Evolutionary conservation across 1,140 invertebrate species (phyloP).

Genomic region (Drosophila leontia): DNA sequence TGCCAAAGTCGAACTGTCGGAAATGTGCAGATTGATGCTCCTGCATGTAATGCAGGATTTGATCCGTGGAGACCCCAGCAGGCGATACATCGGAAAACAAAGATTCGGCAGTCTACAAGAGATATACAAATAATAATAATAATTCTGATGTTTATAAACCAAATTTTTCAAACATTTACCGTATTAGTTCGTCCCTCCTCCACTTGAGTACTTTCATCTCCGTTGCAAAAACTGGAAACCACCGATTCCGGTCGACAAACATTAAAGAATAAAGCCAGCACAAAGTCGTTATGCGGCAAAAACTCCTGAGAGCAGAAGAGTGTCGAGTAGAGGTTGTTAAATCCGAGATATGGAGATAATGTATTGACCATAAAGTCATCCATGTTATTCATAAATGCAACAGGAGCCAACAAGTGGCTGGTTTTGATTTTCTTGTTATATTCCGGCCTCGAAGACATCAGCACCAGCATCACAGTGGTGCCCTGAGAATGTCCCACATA

Average conservation of each 20-base stretch:
- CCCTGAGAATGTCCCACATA: constrained; percentile 87
- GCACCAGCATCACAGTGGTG: constrained; percentile 86
- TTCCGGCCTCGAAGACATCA: constrained; percentile 88
- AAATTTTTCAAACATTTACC: constrained; percentile 1
- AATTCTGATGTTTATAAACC: neutral
- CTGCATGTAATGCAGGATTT: constrained; percentile 89
- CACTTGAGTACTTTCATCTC: neutral
- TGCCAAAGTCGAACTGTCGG: constrained; percentile 83
- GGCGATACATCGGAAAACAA: constrained; percentile 87
- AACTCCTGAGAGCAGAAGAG: constrained; percentile 46
- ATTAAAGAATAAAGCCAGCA: constrained; percentile 64
- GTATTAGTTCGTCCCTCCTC: constrained; percentile 24
- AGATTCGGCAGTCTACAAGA: constrained; percentile 86
- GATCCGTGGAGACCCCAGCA: constrained; percentile 90
- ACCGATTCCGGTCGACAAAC: constrained; percentile 85
- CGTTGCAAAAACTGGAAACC: constrained; percentile 50
- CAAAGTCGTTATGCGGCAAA: constrained; percentile 58
- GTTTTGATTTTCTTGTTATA: constrained; percentile 88
- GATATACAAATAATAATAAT: neutral
- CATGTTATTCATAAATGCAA: constrained; percentile 69
- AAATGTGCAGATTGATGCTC: constrained; percentile 85
- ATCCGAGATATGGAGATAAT: constrained; percentile 36
- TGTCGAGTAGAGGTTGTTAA: constrained; percentile 76
- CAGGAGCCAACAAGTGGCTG: constrained; percentile 88
- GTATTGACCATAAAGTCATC: constrained; percentile 27